Percentiles rank a stretch among this genome's conserved stretches.
phyloP scores from a whole-genome alignment of 2,113 vertebrate genomes.

The Syrrhaptes paradoxus region DNA sequence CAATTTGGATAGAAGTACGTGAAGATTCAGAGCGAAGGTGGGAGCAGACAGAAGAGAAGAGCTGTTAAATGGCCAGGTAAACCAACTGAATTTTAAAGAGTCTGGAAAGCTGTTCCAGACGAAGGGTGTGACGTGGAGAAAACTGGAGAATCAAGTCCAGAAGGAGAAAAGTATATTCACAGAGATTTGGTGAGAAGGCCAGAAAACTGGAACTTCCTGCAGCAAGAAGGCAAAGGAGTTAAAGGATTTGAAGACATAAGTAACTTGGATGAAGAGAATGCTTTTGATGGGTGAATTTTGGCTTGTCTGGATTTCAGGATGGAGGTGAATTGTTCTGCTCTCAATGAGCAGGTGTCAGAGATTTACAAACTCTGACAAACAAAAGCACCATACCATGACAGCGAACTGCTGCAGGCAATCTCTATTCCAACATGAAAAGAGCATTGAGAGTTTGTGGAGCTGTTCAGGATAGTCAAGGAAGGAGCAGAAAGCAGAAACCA shows the following conservation, averaged over 20 bases:
- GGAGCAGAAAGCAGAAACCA: background rate
- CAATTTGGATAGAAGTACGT: conserved; percentile 27
- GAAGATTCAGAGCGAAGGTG: conserved; percentile 29
- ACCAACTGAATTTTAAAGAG: conserved; percentile 36
- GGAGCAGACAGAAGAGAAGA: conserved; percentile 12
- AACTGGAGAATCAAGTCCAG: background rate
- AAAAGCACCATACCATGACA: background rate
- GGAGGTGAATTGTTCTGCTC: background rate
- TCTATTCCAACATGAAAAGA: background rate
- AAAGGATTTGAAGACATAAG: background rate
- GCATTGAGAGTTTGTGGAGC: background rate
- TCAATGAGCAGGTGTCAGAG: background rate
- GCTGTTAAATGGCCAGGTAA: conserved; percentile 33
- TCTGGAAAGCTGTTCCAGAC: background rate
- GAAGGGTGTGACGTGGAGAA: background rate
- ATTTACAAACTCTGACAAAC: background rate
- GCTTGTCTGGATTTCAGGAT: background rate
- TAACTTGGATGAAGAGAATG: background rate
- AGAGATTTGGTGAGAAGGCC: background rate
- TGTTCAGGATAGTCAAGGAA: background rate
- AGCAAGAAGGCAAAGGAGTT: background rate
- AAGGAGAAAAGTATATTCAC: background rate
- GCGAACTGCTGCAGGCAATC: background rate
- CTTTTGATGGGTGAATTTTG: background rate
- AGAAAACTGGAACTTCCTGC: background rate